Base-by-base conservation (phyloP, 2,797 vertebrate species). In the Myripristis jacobus region DNA sequence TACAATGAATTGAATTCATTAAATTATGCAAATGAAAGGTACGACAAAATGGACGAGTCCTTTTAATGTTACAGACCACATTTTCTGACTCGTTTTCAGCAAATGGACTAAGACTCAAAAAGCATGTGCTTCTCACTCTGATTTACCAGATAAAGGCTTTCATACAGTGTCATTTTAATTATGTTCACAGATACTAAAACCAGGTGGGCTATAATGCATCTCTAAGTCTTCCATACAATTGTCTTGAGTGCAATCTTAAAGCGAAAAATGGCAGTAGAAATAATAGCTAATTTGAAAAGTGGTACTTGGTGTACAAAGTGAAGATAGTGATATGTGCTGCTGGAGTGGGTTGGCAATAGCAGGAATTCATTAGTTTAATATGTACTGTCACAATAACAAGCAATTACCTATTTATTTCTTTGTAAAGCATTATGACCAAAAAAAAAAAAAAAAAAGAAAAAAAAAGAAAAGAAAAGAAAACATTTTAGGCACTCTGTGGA, bases 1-100 rank as follows among this genome's bases (percentile, higher is more conserved):
- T 94, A 94, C 93, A 95, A 95, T 95, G 93, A 94, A 94, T 91
- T 88, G 84, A 92, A 94, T 94, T 94, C 92, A 95, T 94, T 95
- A 94, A 92, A 94, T 94, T 94, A 95, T 95, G 94, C 93, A 94
- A 95, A 95, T 95, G 90, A 94, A 91, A 91, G 81, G 85, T 93
- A 88, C 53, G 83, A 87, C 88, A 86, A 84, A 92, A 92, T 47
- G 89, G 88, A 91, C 78, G 77, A 87, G 86, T 82, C 87, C 85
- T 83, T 91, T 83, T 81, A 82, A 74, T 36, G 57, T 85, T 82
- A 72, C 21, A 77, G 79, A 78, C 75, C 61, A 81, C 73, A 77
- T 82, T 80, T 81, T 79, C 77, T 25, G 41, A 81, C 73, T 88
- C 77, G 19, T 75, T 86, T 74, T 84, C 76, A 66, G 67, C 63